Conservation (phyloP, 2,113 vertebrate genomes). For the Seriola rivoliana region DNA sequence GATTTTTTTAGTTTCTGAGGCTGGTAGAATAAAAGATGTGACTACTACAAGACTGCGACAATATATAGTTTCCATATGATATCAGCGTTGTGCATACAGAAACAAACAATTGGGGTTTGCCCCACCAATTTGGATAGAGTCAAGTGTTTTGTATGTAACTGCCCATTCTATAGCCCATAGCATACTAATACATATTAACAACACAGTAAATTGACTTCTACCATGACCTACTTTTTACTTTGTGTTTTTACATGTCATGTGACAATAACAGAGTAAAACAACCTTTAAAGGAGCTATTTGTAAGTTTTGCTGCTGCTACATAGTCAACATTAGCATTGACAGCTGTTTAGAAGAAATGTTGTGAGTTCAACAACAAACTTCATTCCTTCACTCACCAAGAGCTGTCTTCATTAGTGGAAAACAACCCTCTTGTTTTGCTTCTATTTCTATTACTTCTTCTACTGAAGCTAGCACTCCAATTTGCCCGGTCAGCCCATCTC, state of each 20-base stretch:
- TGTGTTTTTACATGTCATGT: neutral
- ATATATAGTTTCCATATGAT: no score
- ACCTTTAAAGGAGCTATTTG: neutral
- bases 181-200: neutral
- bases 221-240: neutral
- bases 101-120: neutral
- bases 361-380: no score
- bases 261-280: neutral
- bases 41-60: neutral
- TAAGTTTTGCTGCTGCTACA: no score
- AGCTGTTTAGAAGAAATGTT: no score
- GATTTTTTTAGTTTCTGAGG: neutral
- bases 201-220: neutral
- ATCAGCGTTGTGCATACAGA: neutral
- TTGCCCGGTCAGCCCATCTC: no score
- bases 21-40: neutral
- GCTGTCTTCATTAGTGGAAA: no score
- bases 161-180: neutral
- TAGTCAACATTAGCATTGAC: no score
- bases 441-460: no score
- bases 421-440: no score
- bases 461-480: no score
- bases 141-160: neutral
- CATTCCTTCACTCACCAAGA: no score
- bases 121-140: neutral